These are phyloP conservation scores for Cryptoblepharus egeriae DNA, from an alignment of 2,797 vertebrate species.

Conservation along the genomic window DNA sequence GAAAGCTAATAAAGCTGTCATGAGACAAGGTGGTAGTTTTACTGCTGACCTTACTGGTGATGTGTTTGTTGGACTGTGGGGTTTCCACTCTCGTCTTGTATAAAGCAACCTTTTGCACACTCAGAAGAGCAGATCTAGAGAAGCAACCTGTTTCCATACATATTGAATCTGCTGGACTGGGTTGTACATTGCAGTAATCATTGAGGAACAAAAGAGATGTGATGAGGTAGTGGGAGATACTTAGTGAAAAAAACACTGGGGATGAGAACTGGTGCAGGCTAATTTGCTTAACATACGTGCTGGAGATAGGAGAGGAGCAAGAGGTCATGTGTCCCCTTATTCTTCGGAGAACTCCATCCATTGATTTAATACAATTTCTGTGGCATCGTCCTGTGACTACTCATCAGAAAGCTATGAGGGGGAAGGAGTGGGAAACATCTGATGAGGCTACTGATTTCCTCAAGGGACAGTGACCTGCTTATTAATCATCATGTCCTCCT, in stretches of 20 bases:
- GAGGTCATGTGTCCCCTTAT: not conserved
- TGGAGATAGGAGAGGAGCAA: not conserved
- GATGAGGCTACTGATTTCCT: not conserved
- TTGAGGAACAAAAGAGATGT: slow-evolving; percentile 6
- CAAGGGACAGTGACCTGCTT: not conserved
- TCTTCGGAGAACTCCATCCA: slow-evolving; percentile 26
- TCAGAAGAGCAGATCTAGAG: not conserved
- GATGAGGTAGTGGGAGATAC: not conserved
- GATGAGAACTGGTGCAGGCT: not conserved
- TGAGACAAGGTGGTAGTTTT: not conserved
- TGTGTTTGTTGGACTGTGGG: not conserved
- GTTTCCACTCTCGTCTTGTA: not conserved
- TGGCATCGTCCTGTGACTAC: slow-evolving; percentile 5
- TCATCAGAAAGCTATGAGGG: not conserved
- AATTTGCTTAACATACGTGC: slow-evolving; percentile 27
- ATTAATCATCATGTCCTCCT: slow-evolving; percentile 1
- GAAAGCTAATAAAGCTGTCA: no score
- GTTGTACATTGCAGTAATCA: not conserved
- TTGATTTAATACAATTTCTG: slow-evolving; percentile 25
- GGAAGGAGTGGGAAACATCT: not conserved
- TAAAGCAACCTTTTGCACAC: not conserved
- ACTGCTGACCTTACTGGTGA: not conserved
- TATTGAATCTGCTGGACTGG: not conserved
- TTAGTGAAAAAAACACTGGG: slow-evolving; percentile 2
- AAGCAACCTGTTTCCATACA: not conserved